Percentiles rank a stretch among this genome's conserved stretches.
Conservation (phyloP, 2,888 invertebrate species). For the Drosophila melanosoma region DNA sequence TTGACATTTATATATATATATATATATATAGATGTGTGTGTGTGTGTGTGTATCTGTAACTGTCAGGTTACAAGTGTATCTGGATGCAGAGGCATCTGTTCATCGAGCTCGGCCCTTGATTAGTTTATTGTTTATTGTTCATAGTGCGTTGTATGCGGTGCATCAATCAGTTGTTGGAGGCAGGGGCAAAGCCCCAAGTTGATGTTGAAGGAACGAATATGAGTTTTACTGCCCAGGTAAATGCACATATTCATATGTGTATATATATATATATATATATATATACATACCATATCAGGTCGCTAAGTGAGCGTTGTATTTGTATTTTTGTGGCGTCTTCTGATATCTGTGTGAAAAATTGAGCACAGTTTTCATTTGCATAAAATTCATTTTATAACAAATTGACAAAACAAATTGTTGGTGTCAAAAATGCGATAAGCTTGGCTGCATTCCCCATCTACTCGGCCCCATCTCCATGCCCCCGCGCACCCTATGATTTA, state of each 20-base stretch:
- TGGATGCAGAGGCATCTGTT: slow-evolving; percentile 35
- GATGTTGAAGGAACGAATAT: slow-evolving; percentile 16
- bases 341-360: slow-evolving; percentile 50
- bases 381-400: slow-evolving; percentile 68
- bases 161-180: slow-evolving; percentile 62
- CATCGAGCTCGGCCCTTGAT: slow-evolving; percentile 55
- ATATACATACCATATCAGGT: neutral
- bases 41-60: slow-evolving; percentile 16
- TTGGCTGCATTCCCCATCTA: neutral
- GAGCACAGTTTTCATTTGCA: slow-evolving; percentile 75
- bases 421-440: slow-evolving; percentile 65
- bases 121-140: slow-evolving; percentile 71
- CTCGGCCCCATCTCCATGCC: neutral
- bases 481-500: slow-evolving; percentile 40
- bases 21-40: slow-evolving; percentile 2
- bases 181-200: neutral
- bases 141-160: slow-evolving; percentile 51
- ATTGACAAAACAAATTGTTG: slow-evolving; percentile 74
- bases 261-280: neutral
- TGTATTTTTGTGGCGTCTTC: slow-evolving; percentile 2
- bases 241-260: neutral
- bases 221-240: slow-evolving; percentile 14
- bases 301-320: slow-evolving; percentile 22
- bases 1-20: slow-evolving; percentile 51
- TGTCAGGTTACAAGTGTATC: slow-evolving; percentile 17